Base-by-base conservation (phyloP, 1,140 invertebrate species). In the Drosophila asahinai region DNA sequence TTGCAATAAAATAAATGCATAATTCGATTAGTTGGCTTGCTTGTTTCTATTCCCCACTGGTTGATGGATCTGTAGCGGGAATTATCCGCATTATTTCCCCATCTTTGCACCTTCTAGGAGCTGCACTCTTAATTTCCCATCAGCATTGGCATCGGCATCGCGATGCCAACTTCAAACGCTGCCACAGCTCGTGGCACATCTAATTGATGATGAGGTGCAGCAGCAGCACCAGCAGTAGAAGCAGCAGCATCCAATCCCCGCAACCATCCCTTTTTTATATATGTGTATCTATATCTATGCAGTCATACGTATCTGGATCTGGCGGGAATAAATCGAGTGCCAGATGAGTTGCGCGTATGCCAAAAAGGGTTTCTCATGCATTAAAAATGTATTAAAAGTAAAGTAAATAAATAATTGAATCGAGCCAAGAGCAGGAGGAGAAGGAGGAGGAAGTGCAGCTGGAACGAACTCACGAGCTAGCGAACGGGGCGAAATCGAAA, bases 391-490 rank as follows among this genome's bases (percentile, higher is more conserved):
- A 83, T 84, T 83, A 81, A 77, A 83, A 75, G 80, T 86, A 86
- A 83, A 83, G 74, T 87, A 87, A 86, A 89, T 86, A 87, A 86
- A 87, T 86, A 86, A 86, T 81, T 86, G 78, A 60, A 62, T 80
- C 58, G 52, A 25, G 40, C 33, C 22, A 30, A 22, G 66, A 8
- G 30, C 30, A 36, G 12, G 48, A 51, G 42, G 62, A 77, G 74
- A 52, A 36, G 12, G 48, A 51, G 42, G 62, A 77, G 74, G 61
- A 67, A 74, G 49, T 58, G 54, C 59, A 64, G 51, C 42, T 47
- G 77, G 30, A 11, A 42, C 12, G 30, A 73, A 15, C 60, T 51
- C 48, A 22, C 38, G 48, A 45, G 17, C 30, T 14, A 47, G 52
- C 61, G 59, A 78, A 65, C 27, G 65, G 55, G 57, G 52, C 57